Evolutionary conservation across 2,888 invertebrate species (phyloP), one percentile per base, ranked within the genome.

Genomic region (Brachypalpus laphriformis): DNA sequence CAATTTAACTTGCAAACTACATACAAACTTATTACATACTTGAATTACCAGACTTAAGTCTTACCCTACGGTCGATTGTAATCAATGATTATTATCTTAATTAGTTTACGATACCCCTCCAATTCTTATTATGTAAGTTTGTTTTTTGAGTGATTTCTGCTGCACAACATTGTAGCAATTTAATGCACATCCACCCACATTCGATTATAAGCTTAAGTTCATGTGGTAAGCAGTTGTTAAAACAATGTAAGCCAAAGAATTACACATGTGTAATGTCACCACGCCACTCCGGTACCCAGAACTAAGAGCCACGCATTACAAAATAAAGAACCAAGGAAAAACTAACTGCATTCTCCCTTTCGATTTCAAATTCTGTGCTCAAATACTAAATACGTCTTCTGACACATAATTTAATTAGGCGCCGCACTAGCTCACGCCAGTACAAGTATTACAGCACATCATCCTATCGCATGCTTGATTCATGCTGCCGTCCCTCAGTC

Each of bases 381-480:
- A n/a, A 59, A 59, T 8, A n/a, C 42, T 3, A 25, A 59, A 42
- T 42, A 25, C 11, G n/a, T 28, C 49, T 25, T 70, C 45, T 49
- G 37, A 70, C 47, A 28, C 45, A 45, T 68, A 70, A 81, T 68
- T 81, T 56, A 75, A 75, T 80, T 80, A 74, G 59, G 57, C 42
- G 68, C 61, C 45, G 37, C 54, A 47, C n/a, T 11, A 65, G 59
- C 66, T 74, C 49, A 74, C 74, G 56, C 63, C 40, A 66, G n/a
- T n/a, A n/a, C n/a, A n/a, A n/a, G n/a, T 16, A 61, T 77, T 45
- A 45, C 63, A 61, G 16, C 56, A 66, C 56, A 63, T 37, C 14
- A 68, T 56, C 54, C 37, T 28, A 70, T 81, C 61, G 63, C 56
- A 54, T 56, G 70, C 34, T 47, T 54, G 28, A 74, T 34, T 59